Conservation (phyloP, 2,797 vertebrate genomes). For the Myripristis jacobus region DNA sequence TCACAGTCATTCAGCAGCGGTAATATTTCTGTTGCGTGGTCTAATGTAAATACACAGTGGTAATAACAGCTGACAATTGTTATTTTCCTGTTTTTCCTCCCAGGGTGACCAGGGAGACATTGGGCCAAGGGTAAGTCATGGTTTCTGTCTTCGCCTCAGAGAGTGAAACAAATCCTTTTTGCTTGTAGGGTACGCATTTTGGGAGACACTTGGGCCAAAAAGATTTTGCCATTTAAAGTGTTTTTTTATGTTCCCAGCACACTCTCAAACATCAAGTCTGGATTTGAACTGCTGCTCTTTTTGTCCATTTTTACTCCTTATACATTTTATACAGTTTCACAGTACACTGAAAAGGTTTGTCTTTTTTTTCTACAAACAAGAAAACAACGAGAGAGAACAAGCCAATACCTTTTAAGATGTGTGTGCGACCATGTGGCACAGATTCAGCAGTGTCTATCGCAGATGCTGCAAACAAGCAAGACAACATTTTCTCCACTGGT, state of each 20-base stretch:
- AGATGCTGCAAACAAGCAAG: no score
- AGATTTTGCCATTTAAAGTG: slow-evolving; percentile 12
- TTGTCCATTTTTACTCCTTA: neutral
- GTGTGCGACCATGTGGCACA: no score
- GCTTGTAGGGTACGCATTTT: slow-evolving; percentile 10
- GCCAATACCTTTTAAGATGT: neutral
- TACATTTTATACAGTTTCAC: no score
- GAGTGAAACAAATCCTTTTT: slow-evolving; percentile 23
- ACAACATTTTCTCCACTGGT: no score
- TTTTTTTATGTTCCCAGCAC: slow-evolving; percentile 12
- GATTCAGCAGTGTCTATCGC: no score
- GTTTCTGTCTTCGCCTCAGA: slow-evolving; percentile 34
- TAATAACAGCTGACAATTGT: slow-evolving; percentile 62
- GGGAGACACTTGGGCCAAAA: slow-evolving; percentile 1
- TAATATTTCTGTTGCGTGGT: neutral
- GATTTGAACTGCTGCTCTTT: neutral
- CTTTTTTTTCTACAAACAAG: neutral
- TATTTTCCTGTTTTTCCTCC: slow-evolving; percentile 67
- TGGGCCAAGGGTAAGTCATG: slow-evolving; percentile 90
- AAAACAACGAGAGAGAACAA: no score
- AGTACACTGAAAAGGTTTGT: no score
- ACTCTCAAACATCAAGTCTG: slow-evolving; percentile 13
- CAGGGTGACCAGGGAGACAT: slow-evolving; percentile 94
- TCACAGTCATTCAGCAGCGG: slow-evolving; percentile 41
- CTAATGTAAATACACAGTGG: slow-evolving; percentile 28